phyloP scores from a whole-genome alignment of 2,797 vertebrate genomes.

The Vipera ursinii region DNA sequence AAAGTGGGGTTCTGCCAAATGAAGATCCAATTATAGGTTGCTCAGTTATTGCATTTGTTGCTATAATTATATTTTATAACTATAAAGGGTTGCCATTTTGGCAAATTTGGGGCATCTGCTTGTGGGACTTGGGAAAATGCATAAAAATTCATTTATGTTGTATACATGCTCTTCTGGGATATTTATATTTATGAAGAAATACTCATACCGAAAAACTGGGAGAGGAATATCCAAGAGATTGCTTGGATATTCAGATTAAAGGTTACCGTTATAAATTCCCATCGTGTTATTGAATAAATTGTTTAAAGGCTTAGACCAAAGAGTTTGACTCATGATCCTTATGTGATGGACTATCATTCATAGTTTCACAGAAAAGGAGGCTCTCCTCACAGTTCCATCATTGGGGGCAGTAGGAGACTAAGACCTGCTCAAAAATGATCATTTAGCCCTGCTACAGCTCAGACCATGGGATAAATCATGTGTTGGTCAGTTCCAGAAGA shows the following conservation, averaged over 20 bases:
- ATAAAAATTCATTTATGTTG: slow-evolving; percentile 21
- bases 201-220: background rate
- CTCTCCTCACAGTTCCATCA: background rate
- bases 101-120: slow-evolving; percentile 67
- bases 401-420: slow-evolving; percentile 3
- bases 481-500: background rate
- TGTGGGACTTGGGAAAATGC: slow-evolving; percentile 40
- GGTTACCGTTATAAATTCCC: background rate
- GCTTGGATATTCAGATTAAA: background rate
- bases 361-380: background rate
- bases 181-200: background rate
- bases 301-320: too few species aligned
- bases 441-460: background rate
- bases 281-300: background rate
- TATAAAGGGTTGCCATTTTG: slow-evolving; percentile 66
- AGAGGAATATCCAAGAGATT: background rate
- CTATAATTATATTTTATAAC: slow-evolving; percentile 69
- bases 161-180: slow-evolving; percentile 11
- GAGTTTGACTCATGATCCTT: background rate
- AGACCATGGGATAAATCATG: background rate
- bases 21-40: slow-evolving; percentile 68
- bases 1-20: slow-evolving; percentile 63
- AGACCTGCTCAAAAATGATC: slow-evolving; percentile 9
- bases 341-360: background rate
- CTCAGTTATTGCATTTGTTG: slow-evolving; percentile 69